phyloP scores from a whole-genome alignment of 2,113 vertebrate genomes.

The Paratilapia polleni region DNA sequence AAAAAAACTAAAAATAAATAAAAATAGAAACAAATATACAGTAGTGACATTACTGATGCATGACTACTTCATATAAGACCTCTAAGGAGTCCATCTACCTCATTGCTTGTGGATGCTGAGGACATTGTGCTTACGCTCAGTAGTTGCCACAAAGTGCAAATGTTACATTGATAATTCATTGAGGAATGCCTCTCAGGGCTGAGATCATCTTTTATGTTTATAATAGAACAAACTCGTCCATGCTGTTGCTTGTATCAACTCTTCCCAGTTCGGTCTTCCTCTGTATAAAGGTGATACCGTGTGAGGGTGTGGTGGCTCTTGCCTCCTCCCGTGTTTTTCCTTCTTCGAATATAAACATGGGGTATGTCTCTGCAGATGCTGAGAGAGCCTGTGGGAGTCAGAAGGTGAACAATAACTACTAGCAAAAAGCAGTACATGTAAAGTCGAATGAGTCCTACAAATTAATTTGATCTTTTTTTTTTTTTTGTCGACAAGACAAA shows the following conservation, averaged over 20 bases:
- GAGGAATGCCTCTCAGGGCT: not conserved
- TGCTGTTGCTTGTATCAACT: conserved; percentile 67
- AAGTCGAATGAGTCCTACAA: not conserved
- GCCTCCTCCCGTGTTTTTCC: conserved; percentile 80
- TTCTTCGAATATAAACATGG: conserved; percentile 88
- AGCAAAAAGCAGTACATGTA: not conserved
- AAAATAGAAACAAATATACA: conserved; percentile 30
- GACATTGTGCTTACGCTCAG: not conserved
- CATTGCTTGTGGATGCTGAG: not conserved
- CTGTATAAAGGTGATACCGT: conserved; percentile 61
- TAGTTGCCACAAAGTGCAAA: conserved; percentile 11
- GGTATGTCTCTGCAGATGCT: conserved; percentile 82
- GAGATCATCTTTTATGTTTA: conserved; percentile 51
- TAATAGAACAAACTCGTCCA: conserved; percentile 89
- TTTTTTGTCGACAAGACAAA: not conserved
- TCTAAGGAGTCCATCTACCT: not conserved
- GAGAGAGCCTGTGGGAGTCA: conserved; percentile 79
- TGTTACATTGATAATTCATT: not conserved
- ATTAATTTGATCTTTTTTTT: not conserved
- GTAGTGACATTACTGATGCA: conserved; percentile 4
- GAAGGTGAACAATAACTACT: not conserved
- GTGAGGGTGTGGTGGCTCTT: conserved; percentile 34
- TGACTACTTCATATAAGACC: not conserved
- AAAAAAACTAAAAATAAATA: conserved; percentile 1
- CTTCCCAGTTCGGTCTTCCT: conserved; percentile 54